Evolutionary conservation across 2,888 invertebrate species (phyloP).

Genomic region (Drosophila paracracens): DNA sequence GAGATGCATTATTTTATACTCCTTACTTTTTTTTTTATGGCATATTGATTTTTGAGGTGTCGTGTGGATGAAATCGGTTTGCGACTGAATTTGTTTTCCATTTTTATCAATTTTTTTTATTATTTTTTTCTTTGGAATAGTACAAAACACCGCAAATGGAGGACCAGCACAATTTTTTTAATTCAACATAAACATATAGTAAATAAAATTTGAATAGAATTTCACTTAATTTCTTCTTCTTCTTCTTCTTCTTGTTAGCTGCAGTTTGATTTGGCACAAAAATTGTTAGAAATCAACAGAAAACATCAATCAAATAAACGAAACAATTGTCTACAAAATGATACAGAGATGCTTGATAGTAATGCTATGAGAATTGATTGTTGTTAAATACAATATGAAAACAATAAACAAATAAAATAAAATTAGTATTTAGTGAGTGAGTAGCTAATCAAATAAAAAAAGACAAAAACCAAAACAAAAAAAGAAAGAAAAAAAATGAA

Average conservation of each 20-base stretch:
- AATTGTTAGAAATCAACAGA: constrained; percentile 33
- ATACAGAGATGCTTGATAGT: constrained; percentile 33
- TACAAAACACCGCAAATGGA: constrained; percentile 70
- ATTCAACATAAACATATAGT: constrained; percentile 27
- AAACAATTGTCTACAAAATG: constrained; percentile 38
- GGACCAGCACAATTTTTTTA: constrained; percentile 49
- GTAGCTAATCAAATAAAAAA: constrained; percentile 31
- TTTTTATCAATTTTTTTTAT: not conserved
- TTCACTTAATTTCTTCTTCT: not conserved
- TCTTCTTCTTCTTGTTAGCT: constrained; percentile 15
- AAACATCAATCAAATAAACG: constrained; percentile 4
- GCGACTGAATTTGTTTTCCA: not conserved
- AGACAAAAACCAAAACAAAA: constrained; percentile 30
- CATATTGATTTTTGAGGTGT: constrained; percentile 15
- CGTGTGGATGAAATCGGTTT: constrained; percentile 15
- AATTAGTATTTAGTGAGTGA: constrained; percentile 36
- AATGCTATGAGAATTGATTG: constrained; percentile 31
- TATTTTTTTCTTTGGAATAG: constrained; percentile 7
- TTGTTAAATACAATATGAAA: not conserved
- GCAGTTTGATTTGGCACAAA: constrained; percentile 51
- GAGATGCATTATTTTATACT: constrained; percentile 26
- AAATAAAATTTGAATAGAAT: constrained; percentile 8
- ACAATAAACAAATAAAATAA: constrained; percentile 7
- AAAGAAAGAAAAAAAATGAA: constrained; percentile 14
- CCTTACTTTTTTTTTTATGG: constrained; percentile 14